Evolutionary conservation across 2,113 vertebrate species (phyloP), one percentile per base, ranked within the genome.

Genomic region (Sarotherodon lohbergeri): DNA sequence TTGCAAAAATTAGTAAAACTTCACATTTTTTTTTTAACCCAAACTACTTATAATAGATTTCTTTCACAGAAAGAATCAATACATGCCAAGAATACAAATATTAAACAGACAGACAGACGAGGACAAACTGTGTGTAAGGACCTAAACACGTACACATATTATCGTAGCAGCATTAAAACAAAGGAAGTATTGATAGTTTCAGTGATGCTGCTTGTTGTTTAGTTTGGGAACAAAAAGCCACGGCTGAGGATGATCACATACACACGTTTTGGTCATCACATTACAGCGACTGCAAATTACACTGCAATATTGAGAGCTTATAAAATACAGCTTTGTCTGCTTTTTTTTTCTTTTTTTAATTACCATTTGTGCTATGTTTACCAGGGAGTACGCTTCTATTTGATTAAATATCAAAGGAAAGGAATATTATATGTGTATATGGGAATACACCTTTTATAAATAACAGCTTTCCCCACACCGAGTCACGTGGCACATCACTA

Each of bases 21-120:
- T 97, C 95, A 96, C 93, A 95, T 97, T 97, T 95, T 85, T 83
- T 93, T 96, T 95, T 19, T 16, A 66, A 48, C 61, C 89, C 94
- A 90, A 89, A 91, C 90, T 94, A 95, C 92, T 88, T 91, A 96
- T 96, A 96, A 95, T 92, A 94, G 50, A 93, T 95, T 94, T 98
- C 97, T 98, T 98, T 98, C 97, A 98, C 86, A 97, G 97, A 98
- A 98, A 98, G 97, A 98, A 97, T 97, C 96, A 92, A 86, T 61
- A 88, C 83, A 95, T 89, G 91, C 94, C 92, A 83, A 84, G 71
- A 85, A 92, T 87, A 86, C 36, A 95, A 88, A 92, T 54, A 86
- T 22, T 83, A 91, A 79, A 90, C 63, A 92, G 22, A 89, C 61
- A 92, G n/a, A 89, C 46, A 81, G 73, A 93, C 80, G 87, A 81